Evolutionary conservation across 2,113 vertebrate genomes (phyloP), one percentile per base, ranked within the genome.

Genomic region (Cyprichromis sp.): DNA sequence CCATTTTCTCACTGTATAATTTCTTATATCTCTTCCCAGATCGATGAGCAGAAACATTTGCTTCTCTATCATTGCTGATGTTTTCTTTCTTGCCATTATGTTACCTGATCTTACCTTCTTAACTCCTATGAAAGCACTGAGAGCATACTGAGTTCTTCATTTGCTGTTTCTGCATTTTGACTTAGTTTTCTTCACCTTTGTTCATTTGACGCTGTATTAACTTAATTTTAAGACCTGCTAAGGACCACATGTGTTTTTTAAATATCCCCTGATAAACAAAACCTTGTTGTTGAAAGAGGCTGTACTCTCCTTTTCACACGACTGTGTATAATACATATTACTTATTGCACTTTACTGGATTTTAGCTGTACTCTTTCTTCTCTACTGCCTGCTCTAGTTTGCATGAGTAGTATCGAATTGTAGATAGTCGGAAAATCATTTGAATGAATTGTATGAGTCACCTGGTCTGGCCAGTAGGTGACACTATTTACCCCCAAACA

Each of bases 381-480:
- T 10, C 38, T 0, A 0, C 13, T 42, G 66, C 13, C 38, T 26
- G 36, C 8, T 71, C 66, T 38, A 71, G 66, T 45, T 76, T 19
- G 2, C 24, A 47, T 1, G 42, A 76, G 6, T 68, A 5, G 61
- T 38, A 21, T 66, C 6, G 0, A 38, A 66, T 21, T 68, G 42
- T n/a, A 76, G 42, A 0, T 31, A 73, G 21, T 17, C 3, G 3
- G 24, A 76, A 26, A 50, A 12, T 50, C 2, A 3, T 50, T 24
- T n/a, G 26, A 78, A 78, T 53, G 81, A 42, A 53, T 19, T 45
- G 45, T 45, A 2, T 38, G 13, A 76, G 3, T 31, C 14, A 1
- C 5, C 19, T 12, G 19, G 7, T 71, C 13, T 52, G 36, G 59
- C 84, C 87, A 88, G 54, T 66, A 68, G 89, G 50, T 68, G 89